Evolutionary conservation across 1,140 invertebrate genomes (phyloP), one percentile per base, ranked within the genome.

Genomic region (Cydia splendana): DNA sequence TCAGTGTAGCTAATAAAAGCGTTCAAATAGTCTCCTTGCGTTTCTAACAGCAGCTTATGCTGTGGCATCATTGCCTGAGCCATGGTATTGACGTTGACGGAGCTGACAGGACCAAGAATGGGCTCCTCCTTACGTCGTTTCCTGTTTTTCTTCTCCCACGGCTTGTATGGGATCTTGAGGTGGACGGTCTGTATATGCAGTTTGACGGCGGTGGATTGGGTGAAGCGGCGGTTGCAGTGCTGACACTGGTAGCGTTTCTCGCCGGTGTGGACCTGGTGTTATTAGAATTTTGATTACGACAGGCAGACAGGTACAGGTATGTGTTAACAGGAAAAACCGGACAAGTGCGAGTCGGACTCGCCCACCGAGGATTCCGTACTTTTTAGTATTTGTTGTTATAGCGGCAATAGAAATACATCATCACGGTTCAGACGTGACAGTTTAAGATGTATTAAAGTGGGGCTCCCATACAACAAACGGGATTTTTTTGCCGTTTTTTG

Each of bases 181-280:
- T 93, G 91, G 1, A 93, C 91, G 0, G 91, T 93, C 65, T 93
- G 91, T 71, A 93, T 91, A 86, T 93, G 91, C 0, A 93, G 81
- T 15, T 93, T 93, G 15, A 91, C 88, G 2, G 91, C 90, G 30
- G 84, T 90, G 80, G 88, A 90, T 75, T 93, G 91, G 0, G 91
- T 88, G 84, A 93, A 93, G n/a, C 91, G 88, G 0, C 90, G 85
- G 79, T 84, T 87, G 80, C 90, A 93, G 53, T 91, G 87, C 42
- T 89, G 89, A 18, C 91, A 93, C 30, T 91, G 85, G 80, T 87
- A 91, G 5, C 86, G 85, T 71, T 91, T 93, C 75, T 93, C 91
- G 6, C 90, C 90, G 0, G 91, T 92, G 77, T 92, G 91, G 0
- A 91, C 89, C 89, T 91, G 76, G 57, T 6, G 45, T 4, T 48